Evolutionary conservation across 2,888 invertebrate genomes (phyloP), one percentile per base, ranked within the genome.

Genomic region (Acronicta psi): DNA sequence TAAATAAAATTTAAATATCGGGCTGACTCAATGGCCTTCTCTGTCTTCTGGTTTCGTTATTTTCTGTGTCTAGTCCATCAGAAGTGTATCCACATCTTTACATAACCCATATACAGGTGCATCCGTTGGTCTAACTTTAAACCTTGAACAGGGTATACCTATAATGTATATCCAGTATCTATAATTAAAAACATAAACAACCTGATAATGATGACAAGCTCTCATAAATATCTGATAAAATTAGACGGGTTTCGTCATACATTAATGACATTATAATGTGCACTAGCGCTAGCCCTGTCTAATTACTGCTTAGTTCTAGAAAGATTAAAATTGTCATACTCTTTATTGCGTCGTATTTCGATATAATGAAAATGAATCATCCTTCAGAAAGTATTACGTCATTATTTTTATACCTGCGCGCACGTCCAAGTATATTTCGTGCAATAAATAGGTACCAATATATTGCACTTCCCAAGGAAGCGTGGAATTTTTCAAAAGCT

Each of bases 321-420:
- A 29, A 16, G 20, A 68, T 59, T 37, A 13, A 18, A 59, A 38
- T 3, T 49, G 45, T 29, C 16, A 61, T 40, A 46, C 23, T 36
- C 20, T 17, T n/a, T 51, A 56, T 49, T 66, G 40, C 66, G 63
- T 2, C 25, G 43, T 23, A 69, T 55, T 66, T 47, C 25, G 4
- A 37, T 2, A 18, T 14, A 10, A 46, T 13, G 16, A 6, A 49
- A 38, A 43, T 51, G 36, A 55, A 40, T 69, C 40, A n/a, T 37
- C 29, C 10, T 43, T 34, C n/a, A 42, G 49, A 67, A 59, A 41
- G 13, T 59, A 36, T 18, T 10, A 63, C 34, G 31, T 4, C 16
- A 40, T 34, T 2, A 34, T 34, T n/a, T 31, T n/a, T 13, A n/a
- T 34, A n/a, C 6, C 34, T 34, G 2, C 9, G 1, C 11, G 29